These are phyloP conservation scores for Eumeta japonica DNA, from an alignment of 1,140 invertebrate species.

Conservation along the genomic window DNA sequence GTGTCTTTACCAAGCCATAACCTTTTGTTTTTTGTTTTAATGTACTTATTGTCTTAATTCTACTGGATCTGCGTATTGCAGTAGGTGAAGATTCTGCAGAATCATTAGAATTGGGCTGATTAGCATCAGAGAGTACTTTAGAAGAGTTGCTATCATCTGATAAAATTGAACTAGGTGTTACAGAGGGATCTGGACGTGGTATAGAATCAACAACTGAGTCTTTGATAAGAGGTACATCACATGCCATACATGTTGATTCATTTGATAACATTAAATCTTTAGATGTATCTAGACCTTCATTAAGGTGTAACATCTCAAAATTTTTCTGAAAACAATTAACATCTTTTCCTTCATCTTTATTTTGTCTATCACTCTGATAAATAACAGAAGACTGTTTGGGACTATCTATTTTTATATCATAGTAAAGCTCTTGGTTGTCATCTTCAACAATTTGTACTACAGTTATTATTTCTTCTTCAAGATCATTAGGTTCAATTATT, in stretches of 20 bases:
- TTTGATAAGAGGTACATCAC: conserved; percentile 23
- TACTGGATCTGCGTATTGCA: conserved; percentile 56
- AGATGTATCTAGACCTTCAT: conserved; percentile 18
- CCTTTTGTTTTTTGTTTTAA: conserved; percentile 60
- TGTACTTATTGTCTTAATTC: conserved; percentile 61
- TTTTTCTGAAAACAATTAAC: conserved; percentile 38
- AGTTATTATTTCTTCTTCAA: conserved; percentile 53
- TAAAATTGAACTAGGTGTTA: conserved; percentile 46
- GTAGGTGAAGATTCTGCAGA: conserved; percentile 49
- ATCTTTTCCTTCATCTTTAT: conserved; percentile 19
- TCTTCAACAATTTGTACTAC: conserved; percentile 54
- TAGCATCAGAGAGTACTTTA: conserved; percentile 30
- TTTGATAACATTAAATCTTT: not conserved
- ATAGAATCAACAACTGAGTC: conserved; percentile 20
- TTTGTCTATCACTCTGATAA: conserved; percentile 10
- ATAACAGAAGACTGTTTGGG: conserved; percentile 17
- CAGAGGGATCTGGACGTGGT: conserved; percentile 38
- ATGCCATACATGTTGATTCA: conserved; percentile 20
- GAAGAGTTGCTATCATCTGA: conserved; percentile 54
- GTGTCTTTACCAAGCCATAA: conserved; percentile 58
- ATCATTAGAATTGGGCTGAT: conserved; percentile 43
- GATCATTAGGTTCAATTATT: conserved; percentile 29
- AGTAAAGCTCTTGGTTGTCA: conserved; percentile 45
- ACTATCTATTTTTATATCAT: conserved; percentile 44
- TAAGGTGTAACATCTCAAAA: conserved; percentile 44